These are phyloP conservation scores for Laupala kohalensis DNA, from an alignment of 1,140 invertebrate genomes.

Conservation along the genomic window DNA sequence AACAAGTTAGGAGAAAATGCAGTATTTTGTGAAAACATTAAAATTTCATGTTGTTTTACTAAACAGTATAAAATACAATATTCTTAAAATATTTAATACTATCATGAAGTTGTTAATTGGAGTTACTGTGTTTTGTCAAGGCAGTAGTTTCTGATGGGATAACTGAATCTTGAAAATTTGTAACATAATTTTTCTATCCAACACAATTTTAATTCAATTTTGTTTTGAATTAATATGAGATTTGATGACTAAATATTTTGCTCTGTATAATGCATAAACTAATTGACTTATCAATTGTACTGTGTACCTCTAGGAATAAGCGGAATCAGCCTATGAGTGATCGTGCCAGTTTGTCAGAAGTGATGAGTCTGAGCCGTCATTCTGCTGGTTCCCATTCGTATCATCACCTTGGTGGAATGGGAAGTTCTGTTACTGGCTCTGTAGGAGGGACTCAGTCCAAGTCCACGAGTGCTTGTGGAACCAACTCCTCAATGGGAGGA, in stretches of 20 bases:
- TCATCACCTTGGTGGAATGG: slow-evolving; percentile 4
- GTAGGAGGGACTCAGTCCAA: background rate
- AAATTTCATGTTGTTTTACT: no score
- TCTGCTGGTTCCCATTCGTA: background rate
- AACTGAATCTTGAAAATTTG: no score
- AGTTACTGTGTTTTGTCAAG: no score
- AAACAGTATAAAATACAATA: no score
- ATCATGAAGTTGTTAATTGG: no score
- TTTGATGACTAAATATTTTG: background rate
- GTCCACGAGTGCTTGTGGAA: background rate
- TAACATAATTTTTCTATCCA: background rate
- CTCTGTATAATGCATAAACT: no score
- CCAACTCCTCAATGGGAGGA: background rate
- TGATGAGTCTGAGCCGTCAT: background rate
- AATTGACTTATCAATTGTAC: no score
- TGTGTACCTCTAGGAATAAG: slow-evolving; percentile 11
- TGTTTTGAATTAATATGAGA: background rate
- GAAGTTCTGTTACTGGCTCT: background rate
- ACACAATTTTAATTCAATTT: background rate
- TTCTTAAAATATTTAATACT: no score
- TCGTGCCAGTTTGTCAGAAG: slow-evolving; percentile 8
- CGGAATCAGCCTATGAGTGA: slow-evolving; percentile 13
- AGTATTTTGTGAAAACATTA: no score
- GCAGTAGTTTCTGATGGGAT: no score
- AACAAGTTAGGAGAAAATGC: no score